Evolutionary conservation across 2,888 invertebrate genomes (phyloP), one percentile per base, ranked within the genome.

Genomic region (Chironomus tentans): DNA sequence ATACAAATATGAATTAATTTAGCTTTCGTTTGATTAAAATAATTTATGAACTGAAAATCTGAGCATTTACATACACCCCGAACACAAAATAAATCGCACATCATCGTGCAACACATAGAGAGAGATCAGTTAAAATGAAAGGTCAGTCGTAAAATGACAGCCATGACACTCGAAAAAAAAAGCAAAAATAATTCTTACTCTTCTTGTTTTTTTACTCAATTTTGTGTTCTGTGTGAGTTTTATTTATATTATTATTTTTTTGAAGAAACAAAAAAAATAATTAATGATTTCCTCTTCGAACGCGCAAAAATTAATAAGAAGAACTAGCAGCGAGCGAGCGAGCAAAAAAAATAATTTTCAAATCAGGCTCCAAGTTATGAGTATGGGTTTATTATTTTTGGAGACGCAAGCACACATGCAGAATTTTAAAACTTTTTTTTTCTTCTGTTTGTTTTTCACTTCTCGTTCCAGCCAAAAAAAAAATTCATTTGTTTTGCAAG

Each of bases 281-380:
- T 72, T 72, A 72, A 72, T 38, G 72, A 72, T 72, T 72, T 72
- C 72, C 72, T 72, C 72, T 38, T 56, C 38, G 13, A 50, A 56
- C 56, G 56, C 15, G 15, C n/a, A 56, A 15, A 56, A 56, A 15
- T 56, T 56, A 56, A 56, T 56, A 24, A 65, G 21, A 62, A 24
- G 21, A 24, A 65, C 13, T 15, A 50, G 15, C 10, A 65, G 62
- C 6, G 38, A 38, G 38, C 38, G 2, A 38, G 38, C 38, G 13
- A 13, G 4, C 22, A 65, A 18, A 65, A 22, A 10, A 0, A 65
- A 65, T 18, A 56, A 38, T 38, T 56, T 56, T 56, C 56, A 22
- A 65, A 65, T 65, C 65, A 65, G 24, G 21, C 65, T 65, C 65
- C 13, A 56, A 18, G 15, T 65, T 24, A 65, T 65, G 21, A 15